These are phyloP conservation scores for Phocoena phocoena DNA, from an alignment of 2,113 vertebrate species.

Conservation along the genomic window DNA sequence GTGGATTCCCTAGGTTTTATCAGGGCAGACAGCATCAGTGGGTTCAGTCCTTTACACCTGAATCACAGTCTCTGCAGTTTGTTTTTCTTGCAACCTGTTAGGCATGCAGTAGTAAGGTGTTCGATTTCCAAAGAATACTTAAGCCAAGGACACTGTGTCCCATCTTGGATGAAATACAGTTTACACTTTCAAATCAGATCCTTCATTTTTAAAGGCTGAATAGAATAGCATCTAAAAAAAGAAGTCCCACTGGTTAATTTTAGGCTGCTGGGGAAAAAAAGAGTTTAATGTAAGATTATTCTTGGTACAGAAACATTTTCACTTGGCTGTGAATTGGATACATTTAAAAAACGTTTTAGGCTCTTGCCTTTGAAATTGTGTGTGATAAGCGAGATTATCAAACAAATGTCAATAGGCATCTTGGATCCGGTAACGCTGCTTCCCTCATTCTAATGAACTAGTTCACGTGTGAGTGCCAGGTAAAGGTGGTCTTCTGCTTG, in stretches of 20 bases:
- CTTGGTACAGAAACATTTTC: slow-evolving; percentile 64
- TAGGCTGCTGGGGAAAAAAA: slow-evolving; percentile 41
- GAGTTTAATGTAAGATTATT: slow-evolving; percentile 62
- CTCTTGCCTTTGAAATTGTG: slow-evolving; percentile 12
- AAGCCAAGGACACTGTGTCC: slow-evolving; percentile 40
- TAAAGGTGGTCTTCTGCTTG: neutral
- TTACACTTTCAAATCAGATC: slow-evolving; percentile 63
- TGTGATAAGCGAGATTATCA: slow-evolving; percentile 5
- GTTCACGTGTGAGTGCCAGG: neutral
- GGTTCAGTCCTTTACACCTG: neutral
- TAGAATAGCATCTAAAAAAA: slow-evolving; percentile 62
- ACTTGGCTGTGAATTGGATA: slow-evolving; percentile 60
- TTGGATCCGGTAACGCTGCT: neutral
- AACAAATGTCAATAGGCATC: neutral
- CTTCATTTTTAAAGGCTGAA: slow-evolving; percentile 68
- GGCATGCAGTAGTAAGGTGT: neutral
- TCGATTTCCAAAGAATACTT: slow-evolving; percentile 46
- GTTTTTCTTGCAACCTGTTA: neutral
- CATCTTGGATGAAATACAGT: slow-evolving; percentile 53
- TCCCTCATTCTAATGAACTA: neutral
- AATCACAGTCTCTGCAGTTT: neutral
- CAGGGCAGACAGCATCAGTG: neutral
- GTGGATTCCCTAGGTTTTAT: neutral
- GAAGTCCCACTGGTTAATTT: slow-evolving; percentile 64
- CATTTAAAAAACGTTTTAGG: slow-evolving; percentile 52